Evolutionary conservation across 2,888 invertebrate genomes (phyloP).

Genomic region (Chorisops tibialis): DNA sequence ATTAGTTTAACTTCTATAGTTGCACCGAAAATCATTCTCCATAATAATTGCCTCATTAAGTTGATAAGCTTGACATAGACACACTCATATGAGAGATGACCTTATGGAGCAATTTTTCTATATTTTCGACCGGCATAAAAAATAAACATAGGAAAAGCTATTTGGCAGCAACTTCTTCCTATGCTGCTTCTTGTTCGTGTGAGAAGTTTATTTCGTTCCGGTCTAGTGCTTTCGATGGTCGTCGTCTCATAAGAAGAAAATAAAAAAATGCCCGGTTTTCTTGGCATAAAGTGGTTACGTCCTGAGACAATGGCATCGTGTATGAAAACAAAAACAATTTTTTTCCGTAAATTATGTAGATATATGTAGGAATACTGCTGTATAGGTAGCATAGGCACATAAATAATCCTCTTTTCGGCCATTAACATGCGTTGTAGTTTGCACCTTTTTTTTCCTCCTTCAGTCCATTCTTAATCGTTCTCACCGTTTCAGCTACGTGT

Average conservation of each 20-base stretch:
- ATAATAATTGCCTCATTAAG: no score
- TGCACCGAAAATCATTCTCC: no score
- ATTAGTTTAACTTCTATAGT: no score
- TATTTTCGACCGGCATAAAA: no score
- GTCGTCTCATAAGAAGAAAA: conserved; percentile 10
- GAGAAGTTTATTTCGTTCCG: conserved; percentile 29
- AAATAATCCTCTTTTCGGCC: not conserved
- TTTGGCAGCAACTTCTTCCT: conserved; percentile 21
- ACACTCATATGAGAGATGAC: no score
- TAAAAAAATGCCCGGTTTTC: not conserved
- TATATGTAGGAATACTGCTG: not conserved
- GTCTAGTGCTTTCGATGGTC: conserved; percentile 24
- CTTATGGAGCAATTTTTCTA: no score
- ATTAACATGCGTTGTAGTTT: not conserved
- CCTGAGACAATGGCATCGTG: conserved; percentile 20
- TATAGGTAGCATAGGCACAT: not conserved
- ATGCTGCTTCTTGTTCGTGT: conserved; percentile 26
- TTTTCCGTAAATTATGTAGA: conserved; percentile 5
- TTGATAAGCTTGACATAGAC: no score
- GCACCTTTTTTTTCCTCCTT: not conserved
- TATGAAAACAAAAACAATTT: not conserved
- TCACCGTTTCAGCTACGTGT: no score
- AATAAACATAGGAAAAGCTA: not conserved
- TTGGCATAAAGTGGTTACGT: no score
- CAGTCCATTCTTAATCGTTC: no score